Percentiles rank a stretch among this genome's conserved stretches.
Evolutionary conservation across 2,797 vertebrate genomes (phyloP).

Genomic region (Lates japonicus): DNA sequence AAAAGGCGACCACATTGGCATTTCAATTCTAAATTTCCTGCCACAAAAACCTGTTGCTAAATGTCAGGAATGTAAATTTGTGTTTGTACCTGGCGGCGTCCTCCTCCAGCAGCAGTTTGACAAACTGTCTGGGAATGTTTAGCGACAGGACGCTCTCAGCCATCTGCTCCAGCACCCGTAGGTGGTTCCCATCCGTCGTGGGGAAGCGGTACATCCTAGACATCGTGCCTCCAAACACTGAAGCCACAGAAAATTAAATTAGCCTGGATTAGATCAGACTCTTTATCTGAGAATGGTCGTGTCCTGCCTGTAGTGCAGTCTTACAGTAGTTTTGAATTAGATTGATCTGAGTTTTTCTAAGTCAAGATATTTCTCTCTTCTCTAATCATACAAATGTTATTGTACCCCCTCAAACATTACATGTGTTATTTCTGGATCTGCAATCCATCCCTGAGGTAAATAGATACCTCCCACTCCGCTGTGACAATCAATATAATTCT

Average conservation of each 20-base stretch:
- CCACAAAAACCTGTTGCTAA: neutral
- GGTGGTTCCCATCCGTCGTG: conserved; percentile 94
- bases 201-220: conserved; percentile 98
- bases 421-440: conserved; percentile 43
- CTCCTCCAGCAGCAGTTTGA: conserved; percentile 96
- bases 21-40: neutral
- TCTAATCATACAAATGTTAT: neutral
- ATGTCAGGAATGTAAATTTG: neutral
- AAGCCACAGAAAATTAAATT: conserved; percentile 3
- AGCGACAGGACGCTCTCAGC: conserved; percentile 94
- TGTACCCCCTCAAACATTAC: neutral
- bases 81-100: conserved; percentile 90
- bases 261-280: neutral
- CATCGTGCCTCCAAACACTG: conserved; percentile 98
- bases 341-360: neutral
- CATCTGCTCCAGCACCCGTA: conserved; percentile 98
- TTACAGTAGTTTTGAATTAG: neutral
- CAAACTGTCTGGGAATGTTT: conserved; percentile 95
- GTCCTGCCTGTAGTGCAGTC: neutral
- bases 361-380: neutral
- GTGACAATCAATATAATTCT: conserved; percentile 46
- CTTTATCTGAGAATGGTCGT: neutral
- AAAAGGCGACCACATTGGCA: neutral
- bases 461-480: conserved; percentile 20
- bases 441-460: conserved; percentile 40